phyloP scores from a whole-genome alignment of 2,888 invertebrate species.

The Polyploca ridens region DNA sequence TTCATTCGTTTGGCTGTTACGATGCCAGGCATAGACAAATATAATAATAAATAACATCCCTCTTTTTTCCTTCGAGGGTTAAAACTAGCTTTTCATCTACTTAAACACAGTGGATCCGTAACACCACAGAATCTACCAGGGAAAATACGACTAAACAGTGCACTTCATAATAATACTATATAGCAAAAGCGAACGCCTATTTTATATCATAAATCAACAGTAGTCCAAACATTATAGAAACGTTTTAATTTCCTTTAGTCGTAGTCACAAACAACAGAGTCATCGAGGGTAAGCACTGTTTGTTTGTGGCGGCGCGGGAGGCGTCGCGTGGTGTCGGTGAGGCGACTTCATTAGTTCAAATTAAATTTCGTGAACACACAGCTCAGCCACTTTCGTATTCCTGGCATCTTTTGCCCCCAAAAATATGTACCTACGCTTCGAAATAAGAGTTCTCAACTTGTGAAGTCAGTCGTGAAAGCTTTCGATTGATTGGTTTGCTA shows the following conservation, averaged over 20 bases:
- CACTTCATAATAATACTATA: not conserved
- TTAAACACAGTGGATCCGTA: too few relatives aligned
- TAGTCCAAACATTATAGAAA: not conserved
- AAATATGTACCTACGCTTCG: not conserved
- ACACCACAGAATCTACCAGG: too few relatives aligned
- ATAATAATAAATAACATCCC: too few relatives aligned
- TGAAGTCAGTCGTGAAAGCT: not conserved
- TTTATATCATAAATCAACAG: not conserved
- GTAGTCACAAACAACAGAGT: conserved; percentile 42
- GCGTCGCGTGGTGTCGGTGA: conserved; percentile 16
- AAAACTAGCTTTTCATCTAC: too few relatives aligned
- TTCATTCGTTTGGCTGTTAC: too few relatives aligned
- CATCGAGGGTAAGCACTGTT: conserved; percentile 42
- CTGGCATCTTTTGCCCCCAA: not conserved
- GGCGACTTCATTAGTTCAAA: conserved; percentile 59
- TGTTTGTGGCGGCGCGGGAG: conserved; percentile 18
- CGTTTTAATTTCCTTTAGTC: not conserved
- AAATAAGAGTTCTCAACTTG: not conserved
- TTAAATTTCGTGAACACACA: conserved; percentile 41
- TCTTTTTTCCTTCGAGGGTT: too few relatives aligned
- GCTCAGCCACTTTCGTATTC: not conserved
- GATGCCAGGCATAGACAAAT: too few relatives aligned
- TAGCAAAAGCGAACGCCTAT: not conserved
- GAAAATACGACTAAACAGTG: too few relatives aligned
- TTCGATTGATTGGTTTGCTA: not conserved